Evolutionary conservation across 1,140 invertebrate genomes (phyloP).

Genomic region (Aricia agestis): DNA sequence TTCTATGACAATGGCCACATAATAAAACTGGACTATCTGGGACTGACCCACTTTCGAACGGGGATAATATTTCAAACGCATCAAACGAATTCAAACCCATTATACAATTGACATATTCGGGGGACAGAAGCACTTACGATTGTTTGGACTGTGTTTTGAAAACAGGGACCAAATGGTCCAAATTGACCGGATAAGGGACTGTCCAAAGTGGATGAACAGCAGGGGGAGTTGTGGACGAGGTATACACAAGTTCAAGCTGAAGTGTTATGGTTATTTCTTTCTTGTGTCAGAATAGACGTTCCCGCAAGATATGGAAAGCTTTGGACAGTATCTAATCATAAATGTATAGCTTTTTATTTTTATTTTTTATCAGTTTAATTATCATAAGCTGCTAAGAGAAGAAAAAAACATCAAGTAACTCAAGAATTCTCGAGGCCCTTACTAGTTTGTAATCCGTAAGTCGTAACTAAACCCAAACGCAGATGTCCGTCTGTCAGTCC

Average conservation of each 20-base stretch:
- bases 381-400: too few species aligned
- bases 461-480: neutral
- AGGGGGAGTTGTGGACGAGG: neutral
- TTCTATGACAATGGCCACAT: neutral
- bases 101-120: slow-evolving; percentile 45
- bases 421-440: too few species aligned
- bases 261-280: neutral
- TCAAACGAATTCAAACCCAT: slow-evolving; percentile 20
- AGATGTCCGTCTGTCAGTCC: neutral
- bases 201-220: slow-evolving; percentile 22
- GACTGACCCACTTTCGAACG: neutral
- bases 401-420: neutral
- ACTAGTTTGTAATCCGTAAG: neutral
- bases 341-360: too few species aligned
- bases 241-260: neutral
- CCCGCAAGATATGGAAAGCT: too few species aligned
- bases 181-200: slow-evolving; percentile 37
- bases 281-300: too few species aligned
- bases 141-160: slow-evolving; percentile 44
- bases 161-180: slow-evolving; percentile 40
- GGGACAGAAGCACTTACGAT: slow-evolving; percentile 37
- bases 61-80: neutral
- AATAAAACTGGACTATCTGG: neutral
- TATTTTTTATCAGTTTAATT: too few species aligned
- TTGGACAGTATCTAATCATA: too few species aligned